These are phyloP conservation scores for Bradypus variegatus DNA, from an alignment of 2,797 vertebrate genomes.

Conservation along the genomic window DNA sequence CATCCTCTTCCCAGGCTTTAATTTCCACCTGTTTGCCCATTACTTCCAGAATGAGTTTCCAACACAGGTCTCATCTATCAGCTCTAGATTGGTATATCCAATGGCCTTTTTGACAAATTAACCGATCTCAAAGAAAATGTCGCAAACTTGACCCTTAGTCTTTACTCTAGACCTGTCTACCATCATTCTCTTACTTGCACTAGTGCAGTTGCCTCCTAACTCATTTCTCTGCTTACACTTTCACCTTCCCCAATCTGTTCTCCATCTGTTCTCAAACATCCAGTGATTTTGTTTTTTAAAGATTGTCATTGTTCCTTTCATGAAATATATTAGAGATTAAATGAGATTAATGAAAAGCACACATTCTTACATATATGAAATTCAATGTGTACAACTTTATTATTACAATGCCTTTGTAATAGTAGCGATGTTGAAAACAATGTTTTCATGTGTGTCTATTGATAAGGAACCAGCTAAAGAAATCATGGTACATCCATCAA, in stretches of 20 bases:
- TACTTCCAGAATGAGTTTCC: background rate
- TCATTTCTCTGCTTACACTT: background rate
- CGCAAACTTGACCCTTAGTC: background rate
- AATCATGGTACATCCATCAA: background rate
- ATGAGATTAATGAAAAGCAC: background rate
- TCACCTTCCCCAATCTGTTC: background rate
- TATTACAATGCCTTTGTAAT: background rate
- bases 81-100: background rate
- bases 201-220: background rate
- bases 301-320: background rate
- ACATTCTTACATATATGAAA: background rate
- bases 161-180: background rate
- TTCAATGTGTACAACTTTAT: background rate
- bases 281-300: background rate
- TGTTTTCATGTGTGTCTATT: background rate
- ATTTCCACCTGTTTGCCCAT: background rate
- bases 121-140: background rate
- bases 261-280: background rate
- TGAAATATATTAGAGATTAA: background rate
- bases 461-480: background rate
- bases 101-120: background rate
- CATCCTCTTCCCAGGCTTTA: background rate
- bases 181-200: background rate
- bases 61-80: background rate
- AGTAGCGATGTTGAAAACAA: background rate